Conservation (phyloP, 2,797 vertebrate species). For the Gorsachius magnificus region DNA sequence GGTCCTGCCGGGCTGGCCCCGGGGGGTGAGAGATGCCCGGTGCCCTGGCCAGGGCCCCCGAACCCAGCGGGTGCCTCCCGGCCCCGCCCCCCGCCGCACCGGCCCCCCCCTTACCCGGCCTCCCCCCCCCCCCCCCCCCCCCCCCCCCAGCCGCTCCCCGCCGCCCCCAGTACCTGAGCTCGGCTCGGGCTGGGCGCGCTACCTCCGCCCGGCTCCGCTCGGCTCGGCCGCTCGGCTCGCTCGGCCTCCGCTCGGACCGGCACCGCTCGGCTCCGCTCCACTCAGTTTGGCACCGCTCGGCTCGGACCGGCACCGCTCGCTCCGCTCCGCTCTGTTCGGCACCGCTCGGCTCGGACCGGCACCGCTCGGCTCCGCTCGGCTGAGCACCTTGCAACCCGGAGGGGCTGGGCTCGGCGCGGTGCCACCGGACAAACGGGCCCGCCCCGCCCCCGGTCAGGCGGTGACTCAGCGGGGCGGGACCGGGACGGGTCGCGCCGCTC, state of each 20-base stretch:
- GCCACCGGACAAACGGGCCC: background rate
- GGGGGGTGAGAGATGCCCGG: background rate
- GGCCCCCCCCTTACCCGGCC: too few species aligned
- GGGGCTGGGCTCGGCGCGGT: too few species aligned
- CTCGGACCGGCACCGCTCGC: background rate
- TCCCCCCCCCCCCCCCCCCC: too few species aligned
- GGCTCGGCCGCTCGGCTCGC: background rate
- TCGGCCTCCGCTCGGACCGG: too few species aligned
- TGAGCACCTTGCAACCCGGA: too few species aligned
- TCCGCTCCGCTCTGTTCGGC: background rate
- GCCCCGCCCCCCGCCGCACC: background rate
- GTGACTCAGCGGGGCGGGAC: constrained; percentile 53
- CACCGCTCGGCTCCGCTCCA: too few species aligned
- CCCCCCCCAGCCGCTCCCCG: background rate
- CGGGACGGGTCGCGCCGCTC: background rate
- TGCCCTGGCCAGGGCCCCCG: background rate
- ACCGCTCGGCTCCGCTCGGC: background rate
- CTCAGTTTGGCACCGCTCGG: too few species aligned
- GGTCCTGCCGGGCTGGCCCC: background rate
- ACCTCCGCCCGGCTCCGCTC: background rate
- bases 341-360: too few species aligned
- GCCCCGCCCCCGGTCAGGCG: background rate
- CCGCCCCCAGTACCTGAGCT: background rate
- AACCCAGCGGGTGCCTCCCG: background rate
- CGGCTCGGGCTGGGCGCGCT: background rate